Percentiles rank a stretch among this genome's conserved stretches.
phyloP scores from a whole-genome alignment of 2,797 vertebrate genomes.

The Halcyon badia region DNA sequence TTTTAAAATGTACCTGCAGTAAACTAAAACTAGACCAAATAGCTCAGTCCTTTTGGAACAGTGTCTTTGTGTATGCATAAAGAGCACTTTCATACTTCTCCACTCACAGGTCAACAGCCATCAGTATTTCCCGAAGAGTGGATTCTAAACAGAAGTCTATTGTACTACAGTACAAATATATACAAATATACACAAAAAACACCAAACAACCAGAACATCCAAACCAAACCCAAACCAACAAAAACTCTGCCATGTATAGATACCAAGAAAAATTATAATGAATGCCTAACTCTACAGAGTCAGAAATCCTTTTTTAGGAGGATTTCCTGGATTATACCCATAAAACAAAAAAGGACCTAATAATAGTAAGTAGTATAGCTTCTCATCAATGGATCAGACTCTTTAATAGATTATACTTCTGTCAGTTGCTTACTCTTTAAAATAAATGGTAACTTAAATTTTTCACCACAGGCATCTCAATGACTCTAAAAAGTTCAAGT shows the following conservation, averaged over 20 bases:
- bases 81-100: neutral
- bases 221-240: neutral
- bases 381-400: neutral
- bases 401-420: neutral
- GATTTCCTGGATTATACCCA: neutral
- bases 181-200: too few relatives aligned
- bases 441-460: neutral
- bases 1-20: neutral
- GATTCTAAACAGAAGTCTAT: neutral
- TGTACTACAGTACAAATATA: neutral
- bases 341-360: neutral
- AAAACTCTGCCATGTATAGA: neutral
- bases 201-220: too few relatives aligned
- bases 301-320: neutral
- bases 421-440: neutral
- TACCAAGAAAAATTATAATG: neutral
- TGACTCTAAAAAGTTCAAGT: neutral
- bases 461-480: neutral
- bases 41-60: neutral
- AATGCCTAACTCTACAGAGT: neutral
- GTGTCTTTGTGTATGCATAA: neutral
- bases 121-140: neutral
- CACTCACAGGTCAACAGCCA: neutral
- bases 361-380: neutral
- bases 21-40: neutral